Percentiles rank a stretch among this genome's conserved stretches.
phyloP scores from a whole-genome alignment of 1,140 invertebrate genomes.

The Leucophenga varia region DNA sequence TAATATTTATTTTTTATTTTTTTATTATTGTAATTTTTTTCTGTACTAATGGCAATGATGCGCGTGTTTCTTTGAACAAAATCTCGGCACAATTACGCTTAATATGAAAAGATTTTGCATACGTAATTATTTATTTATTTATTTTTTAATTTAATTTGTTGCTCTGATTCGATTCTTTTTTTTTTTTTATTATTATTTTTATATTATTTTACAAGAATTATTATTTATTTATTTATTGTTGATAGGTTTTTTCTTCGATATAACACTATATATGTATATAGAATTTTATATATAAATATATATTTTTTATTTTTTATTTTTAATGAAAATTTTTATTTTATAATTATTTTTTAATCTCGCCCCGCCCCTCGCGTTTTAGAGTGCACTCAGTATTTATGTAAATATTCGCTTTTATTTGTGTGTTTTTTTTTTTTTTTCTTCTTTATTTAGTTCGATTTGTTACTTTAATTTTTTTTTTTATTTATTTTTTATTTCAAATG shows the following conservation, averaged over 20 bases:
- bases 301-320: too few relatives aligned
- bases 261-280: too few relatives aligned
- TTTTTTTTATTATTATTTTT: constrained; percentile 38
- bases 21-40: constrained; percentile 27
- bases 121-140: constrained; percentile 12
- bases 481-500: constrained; percentile 48
- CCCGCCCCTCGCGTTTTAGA: constrained; percentile 53
- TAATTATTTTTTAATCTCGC: constrained; percentile 46
- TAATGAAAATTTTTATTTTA: too few relatives aligned
- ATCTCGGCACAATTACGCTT: constrained; percentile 48
- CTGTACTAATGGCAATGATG: constrained; percentile 51
- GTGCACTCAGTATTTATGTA: constrained; percentile 55
- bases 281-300: too few relatives aligned
- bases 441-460: too few relatives aligned
- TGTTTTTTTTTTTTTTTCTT: constrained; percentile 26
- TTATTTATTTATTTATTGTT: constrained; percentile 24
- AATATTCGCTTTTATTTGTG: constrained; percentile 18
- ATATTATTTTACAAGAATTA: constrained; percentile 39
- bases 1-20: constrained; percentile 11
- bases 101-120: constrained; percentile 38
- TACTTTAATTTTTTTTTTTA: too few relatives aligned
- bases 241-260: too few relatives aligned
- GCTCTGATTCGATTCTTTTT: too few relatives aligned
- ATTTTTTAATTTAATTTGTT: constrained; percentile 10
- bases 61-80: constrained; percentile 49